Evolutionary conservation across 2,797 vertebrate genomes (phyloP).

Genomic region (Huso huso): DNA sequence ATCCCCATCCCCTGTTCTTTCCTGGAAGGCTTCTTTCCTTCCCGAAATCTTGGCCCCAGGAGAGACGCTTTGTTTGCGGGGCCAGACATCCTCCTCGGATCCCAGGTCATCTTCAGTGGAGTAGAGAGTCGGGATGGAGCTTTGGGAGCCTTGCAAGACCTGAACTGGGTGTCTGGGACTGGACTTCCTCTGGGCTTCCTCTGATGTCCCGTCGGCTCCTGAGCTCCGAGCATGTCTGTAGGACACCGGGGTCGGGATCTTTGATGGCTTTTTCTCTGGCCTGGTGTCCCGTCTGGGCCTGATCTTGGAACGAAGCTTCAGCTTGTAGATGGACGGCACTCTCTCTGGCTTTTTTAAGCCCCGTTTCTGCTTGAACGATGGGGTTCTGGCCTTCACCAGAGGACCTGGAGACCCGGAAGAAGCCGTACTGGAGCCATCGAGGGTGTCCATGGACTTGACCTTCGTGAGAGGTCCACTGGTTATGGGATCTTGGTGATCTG

Average conservation of each 20-base stretch:
- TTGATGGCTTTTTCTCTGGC: constrained; percentile 62
- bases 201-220: neutral
- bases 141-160: neutral
- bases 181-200: too few relatives aligned
- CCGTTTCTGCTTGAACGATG: constrained; percentile 41
- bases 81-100: constrained; percentile 1
- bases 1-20: constrained; percentile 26
- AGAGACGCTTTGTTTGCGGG: neutral
- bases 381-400: constrained; percentile 16
- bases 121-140: neutral
- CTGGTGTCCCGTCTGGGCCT: constrained; percentile 64
- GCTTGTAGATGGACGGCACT: constrained; percentile 74
- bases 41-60: neutral
- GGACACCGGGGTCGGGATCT: constrained; percentile 55
- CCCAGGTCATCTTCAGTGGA: constrained; percentile 10
- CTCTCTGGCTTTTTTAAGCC: constrained; percentile 64
- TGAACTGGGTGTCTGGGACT: neutral
- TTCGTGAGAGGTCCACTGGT: neutral
- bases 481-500: neutral
- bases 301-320: constrained; percentile 62
- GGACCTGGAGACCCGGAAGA: constrained; percentile 10
- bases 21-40: constrained; percentile 9
- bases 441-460: neutral
- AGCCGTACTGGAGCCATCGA: constrained; percentile 12
- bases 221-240: constrained; percentile 23